phyloP scores from a whole-genome alignment of 1,140 invertebrate species.

The Bombus sibiricus region DNA sequence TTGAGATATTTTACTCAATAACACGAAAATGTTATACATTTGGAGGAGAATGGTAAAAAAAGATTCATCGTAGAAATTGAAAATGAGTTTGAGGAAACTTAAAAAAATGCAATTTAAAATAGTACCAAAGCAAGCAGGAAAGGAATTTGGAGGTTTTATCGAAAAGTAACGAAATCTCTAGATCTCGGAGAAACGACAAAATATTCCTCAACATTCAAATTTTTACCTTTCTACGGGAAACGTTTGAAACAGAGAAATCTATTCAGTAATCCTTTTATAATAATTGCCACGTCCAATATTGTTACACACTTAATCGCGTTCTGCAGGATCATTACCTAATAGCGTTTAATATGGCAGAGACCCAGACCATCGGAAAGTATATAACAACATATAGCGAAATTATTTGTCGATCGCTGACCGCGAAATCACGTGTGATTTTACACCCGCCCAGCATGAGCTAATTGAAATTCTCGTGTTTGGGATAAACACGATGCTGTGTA shows the following conservation, averaged over 20 bases:
- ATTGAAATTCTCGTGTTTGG: conserved; percentile 59
- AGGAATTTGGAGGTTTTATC: no score
- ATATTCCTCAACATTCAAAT: no score
- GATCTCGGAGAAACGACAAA: no score
- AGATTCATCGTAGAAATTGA: no score
- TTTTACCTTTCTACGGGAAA: no score
- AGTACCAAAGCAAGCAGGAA: no score
- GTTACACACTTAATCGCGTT: conserved; percentile 1
- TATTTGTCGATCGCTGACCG: conserved; percentile 43
- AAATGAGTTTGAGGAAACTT: no score
- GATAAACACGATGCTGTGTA: conserved; percentile 30
- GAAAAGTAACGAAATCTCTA: no score
- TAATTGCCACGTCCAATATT: background rate
- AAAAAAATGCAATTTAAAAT: no score
- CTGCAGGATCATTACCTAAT: conserved; percentile 5
- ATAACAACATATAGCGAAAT: conserved; percentile 14
- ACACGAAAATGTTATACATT: no score
- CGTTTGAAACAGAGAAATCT: background rate
- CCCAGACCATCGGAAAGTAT: conserved; percentile 25
- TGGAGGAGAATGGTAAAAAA: no score
- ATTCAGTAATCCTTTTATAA: background rate
- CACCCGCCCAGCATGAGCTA: conserved; percentile 29
- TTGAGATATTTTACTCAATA: background rate
- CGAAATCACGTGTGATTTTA: conserved; percentile 37
- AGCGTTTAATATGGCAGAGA: background rate